Evolutionary conservation across 2,113 vertebrate genomes (phyloP).

Genomic region (Sphyrna mokarran): DNA sequence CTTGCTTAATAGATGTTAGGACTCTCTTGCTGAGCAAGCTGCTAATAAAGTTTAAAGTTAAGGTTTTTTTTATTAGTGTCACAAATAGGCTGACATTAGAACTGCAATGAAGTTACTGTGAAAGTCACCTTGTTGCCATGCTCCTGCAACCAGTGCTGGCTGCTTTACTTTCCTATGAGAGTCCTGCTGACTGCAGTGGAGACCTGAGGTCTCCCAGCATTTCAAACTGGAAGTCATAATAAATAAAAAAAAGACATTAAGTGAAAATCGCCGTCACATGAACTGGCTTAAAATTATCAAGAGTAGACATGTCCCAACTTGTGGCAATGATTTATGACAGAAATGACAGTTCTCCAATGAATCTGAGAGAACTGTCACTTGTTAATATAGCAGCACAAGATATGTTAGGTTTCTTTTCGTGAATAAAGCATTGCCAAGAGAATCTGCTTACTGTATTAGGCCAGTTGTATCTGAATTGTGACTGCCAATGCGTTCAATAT

Average conservation of each 20-base stretch:
- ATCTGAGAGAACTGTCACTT: background rate
- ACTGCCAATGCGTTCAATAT: background rate
- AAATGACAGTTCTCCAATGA: background rate
- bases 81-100: too few relatives aligned
- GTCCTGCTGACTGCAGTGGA: background rate
- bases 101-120: too few relatives aligned
- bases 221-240: background rate
- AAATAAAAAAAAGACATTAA: background rate
- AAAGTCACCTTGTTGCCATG: too few relatives aligned
- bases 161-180: background rate
- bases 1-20: too few relatives aligned
- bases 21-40: too few relatives aligned
- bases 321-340: background rate
- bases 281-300: background rate
- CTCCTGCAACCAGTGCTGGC: background rate
- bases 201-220: background rate
- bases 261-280: background rate
- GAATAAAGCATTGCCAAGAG: background rate
- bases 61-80: too few relatives aligned
- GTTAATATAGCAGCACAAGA: background rate
- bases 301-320: background rate
- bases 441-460: background rate
- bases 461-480: background rate
- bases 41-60: too few relatives aligned
- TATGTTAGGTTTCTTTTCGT: background rate